Evolutionary conservation across 2,113 vertebrate genomes (phyloP), one percentile per base, ranked within the genome.

Genomic region (Austrofundulus limnaeus): DNA sequence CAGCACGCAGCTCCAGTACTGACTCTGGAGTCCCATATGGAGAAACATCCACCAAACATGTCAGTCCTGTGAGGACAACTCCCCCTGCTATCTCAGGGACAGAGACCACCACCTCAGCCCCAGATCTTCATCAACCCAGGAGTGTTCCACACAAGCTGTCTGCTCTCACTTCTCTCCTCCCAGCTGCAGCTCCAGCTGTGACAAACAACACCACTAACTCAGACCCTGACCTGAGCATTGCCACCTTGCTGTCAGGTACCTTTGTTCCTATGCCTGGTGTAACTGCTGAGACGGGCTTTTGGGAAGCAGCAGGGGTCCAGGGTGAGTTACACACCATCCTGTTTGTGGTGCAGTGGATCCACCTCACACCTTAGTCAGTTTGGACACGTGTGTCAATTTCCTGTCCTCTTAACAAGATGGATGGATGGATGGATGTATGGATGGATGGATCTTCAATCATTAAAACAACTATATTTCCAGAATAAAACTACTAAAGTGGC

Each of bases 231-330:
- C 16, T 82, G 17, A 55, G 68, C 17, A 47, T 92, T 9, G 85
- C 92, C 37, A 90, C 87, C 24, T 71, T 92, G 10, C 20, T 91
- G 37, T 69, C 86, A 4, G 90, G 81, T 5, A 91, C 85, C 14
- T 92, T 91, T 61, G 82, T 85, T 4, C 92, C 87, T 4, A 92
- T 93, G 90, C 90, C 90, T 3, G 86, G 89, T 0, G 77, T 88
- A 12, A 91, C 89, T 17, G 83, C 89, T 1, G 87, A 74, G 28
- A 84, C 87, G 0, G 82, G 74, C 6, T 65, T 80, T 16, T 90
- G 89, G 91, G 92, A 92, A 62, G 88, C 84, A 34, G 84, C 85
- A 0, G 88, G 83, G 17, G 71, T 90, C 68, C 76, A 91, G 57
- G 92, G 92, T 92, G 75, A 46, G 78, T 54, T 41, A 21, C 25